A percentile compares a stretch with the other conserved stretches of the same genome.
These are phyloP conservation scores for Pelobates fuscus DNA, from an alignment of 2,113 vertebrate species.

Conservation along the genomic window DNA sequence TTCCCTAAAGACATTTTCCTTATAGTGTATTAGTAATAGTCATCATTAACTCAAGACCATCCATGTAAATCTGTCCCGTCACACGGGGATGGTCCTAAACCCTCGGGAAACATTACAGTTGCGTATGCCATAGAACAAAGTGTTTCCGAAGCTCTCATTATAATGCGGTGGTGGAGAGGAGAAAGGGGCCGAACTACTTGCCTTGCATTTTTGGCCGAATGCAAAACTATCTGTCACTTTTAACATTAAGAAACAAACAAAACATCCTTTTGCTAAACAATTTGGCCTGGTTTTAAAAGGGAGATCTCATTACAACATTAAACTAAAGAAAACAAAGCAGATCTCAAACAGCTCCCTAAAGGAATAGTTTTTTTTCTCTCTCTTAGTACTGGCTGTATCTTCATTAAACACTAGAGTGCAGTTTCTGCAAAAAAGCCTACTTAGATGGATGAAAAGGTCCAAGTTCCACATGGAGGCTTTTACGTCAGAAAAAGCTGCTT, in stretches of 20 bases:
- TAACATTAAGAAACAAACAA: not conserved
- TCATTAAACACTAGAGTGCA: constrained; percentile 45
- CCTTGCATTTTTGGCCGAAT: constrained; percentile 12
- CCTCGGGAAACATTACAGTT: constrained; percentile 1
- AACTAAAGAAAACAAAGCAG: constrained; percentile 6
- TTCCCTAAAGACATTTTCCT: constrained; percentile 34
- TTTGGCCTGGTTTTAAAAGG: constrained; percentile 3
- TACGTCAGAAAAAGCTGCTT: constrained; percentile 12
- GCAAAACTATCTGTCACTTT: constrained; percentile 8
- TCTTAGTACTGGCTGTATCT: constrained; percentile 20
- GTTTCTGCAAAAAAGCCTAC: constrained; percentile 38
- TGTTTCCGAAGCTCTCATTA: constrained; percentile 8
- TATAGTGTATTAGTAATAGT: constrained; percentile 40
- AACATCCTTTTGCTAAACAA: not conserved
- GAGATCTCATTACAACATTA: constrained; percentile 27
- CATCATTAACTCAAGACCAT: constrained; percentile 33
- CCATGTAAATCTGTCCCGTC: not conserved
- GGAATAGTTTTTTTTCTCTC: constrained; percentile 7
- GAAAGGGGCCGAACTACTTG: not conserved
- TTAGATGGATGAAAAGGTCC: constrained; percentile 25
- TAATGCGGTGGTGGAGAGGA: constrained; percentile 8
- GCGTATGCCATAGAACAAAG: not conserved
- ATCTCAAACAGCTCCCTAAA: not conserved
- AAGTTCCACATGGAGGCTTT: not conserved
- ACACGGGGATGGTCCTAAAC: not conserved